Evolutionary conservation across 2,888 invertebrate genomes (phyloP).

Genomic region (Merodon equestris): DNA sequence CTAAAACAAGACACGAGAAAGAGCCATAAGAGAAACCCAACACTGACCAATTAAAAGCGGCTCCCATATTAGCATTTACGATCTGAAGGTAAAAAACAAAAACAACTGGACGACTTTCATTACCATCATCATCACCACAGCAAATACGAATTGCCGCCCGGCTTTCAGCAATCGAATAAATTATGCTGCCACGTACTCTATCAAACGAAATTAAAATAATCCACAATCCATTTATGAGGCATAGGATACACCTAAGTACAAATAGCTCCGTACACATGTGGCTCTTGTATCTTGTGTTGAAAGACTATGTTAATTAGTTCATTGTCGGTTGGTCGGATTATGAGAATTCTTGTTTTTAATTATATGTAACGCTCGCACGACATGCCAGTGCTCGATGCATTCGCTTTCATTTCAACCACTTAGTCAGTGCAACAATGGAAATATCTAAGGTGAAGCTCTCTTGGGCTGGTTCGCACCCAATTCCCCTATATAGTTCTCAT

Average conservation of each 20-base stretch:
- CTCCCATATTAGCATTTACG: constrained; percentile 49
- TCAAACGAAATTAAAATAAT: constrained; percentile 30
- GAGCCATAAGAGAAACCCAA: constrained; percentile 28
- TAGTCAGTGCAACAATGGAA: too few relatives aligned
- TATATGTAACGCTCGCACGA: constrained; percentile 13
- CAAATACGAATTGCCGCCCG: constrained; percentile 11
- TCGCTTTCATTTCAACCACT: constrained; percentile 50
- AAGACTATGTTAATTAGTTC: constrained; percentile 50
- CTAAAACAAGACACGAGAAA: constrained; percentile 24
- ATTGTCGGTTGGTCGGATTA: constrained; percentile 41
- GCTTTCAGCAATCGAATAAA: constrained; percentile 8
- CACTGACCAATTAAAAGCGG: constrained; percentile 34
- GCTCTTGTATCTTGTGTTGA: constrained; percentile 2
- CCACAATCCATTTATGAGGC: too few relatives aligned
- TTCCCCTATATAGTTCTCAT: too few relatives aligned
- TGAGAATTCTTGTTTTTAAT: constrained; percentile 52
- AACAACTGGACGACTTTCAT: constrained; percentile 48
- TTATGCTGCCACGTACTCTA: constrained; percentile 32
- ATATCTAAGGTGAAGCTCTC: constrained; percentile 30
- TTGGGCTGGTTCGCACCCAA: constrained; percentile 21
- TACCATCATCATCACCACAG: constrained; percentile 43
- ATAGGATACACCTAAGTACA: background rate
- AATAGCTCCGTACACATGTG: background rate
- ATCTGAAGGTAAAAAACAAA: constrained; percentile 9
- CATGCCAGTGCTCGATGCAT: constrained; percentile 6